Percentiles rank a stretch among this genome's conserved stretches.
These are phyloP conservation scores for Mechanitis mazaeus DNA, from an alignment of 2,888 invertebrate genomes.

Conservation along the genomic window DNA sequence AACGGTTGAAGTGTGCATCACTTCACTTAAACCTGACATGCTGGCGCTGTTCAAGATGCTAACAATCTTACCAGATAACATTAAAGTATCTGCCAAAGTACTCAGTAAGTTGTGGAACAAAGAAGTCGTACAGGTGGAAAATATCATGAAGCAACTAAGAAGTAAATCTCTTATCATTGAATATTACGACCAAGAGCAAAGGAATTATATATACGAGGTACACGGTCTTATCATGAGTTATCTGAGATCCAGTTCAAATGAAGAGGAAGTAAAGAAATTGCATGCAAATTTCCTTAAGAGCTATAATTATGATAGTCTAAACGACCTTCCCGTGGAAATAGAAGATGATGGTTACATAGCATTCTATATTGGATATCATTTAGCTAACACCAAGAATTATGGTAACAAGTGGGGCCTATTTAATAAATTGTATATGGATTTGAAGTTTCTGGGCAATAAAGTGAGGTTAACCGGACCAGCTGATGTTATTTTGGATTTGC, in stretches of 20 bases:
- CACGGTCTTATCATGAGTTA: constrained; percentile 82
- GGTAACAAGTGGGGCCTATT: constrained; percentile 72
- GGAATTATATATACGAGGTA: constrained; percentile 81
- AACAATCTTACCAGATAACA: constrained; percentile 81
- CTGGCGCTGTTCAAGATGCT: constrained; percentile 78
- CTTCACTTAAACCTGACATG: constrained; percentile 69
- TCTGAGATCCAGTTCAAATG: constrained; percentile 66
- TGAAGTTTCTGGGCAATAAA: constrained; percentile 83
- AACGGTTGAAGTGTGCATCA: constrained; percentile 78
- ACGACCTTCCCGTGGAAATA: constrained; percentile 74
- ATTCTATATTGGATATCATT: constrained; percentile 83
- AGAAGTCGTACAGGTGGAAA: constrained; percentile 69
- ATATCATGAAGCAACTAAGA: constrained; percentile 78
- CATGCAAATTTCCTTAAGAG: constrained; percentile 78
- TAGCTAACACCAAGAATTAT: constrained; percentile 70
- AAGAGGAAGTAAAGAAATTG: constrained; percentile 61
- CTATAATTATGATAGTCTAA: constrained; percentile 69
- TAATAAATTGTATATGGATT: constrained; percentile 78
- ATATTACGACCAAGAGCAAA: constrained; percentile 77
- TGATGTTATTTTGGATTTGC: constrained; percentile 82
- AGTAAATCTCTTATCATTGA: constrained; percentile 81
- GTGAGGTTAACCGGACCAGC: constrained; percentile 80
- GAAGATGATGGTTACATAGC: constrained; percentile 84
- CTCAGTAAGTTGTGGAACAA: constrained; percentile 62
- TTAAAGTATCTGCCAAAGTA: constrained; percentile 79